Percentiles rank a stretch among this genome's conserved stretches.
phyloP scores from a whole-genome alignment of 2,888 invertebrate species.

The Cephonodes hylas region DNA sequence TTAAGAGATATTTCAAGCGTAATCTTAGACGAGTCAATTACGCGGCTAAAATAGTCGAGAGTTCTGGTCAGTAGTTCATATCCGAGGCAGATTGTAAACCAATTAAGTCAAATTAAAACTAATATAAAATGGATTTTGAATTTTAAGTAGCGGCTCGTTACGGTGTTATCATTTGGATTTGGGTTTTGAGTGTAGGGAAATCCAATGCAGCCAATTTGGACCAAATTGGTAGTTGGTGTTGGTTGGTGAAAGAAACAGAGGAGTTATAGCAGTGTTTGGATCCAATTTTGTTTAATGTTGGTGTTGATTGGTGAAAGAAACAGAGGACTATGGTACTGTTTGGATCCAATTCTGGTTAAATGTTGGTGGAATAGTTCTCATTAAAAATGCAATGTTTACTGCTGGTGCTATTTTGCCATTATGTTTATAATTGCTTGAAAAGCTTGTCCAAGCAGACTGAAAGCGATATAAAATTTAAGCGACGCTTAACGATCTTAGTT shows the following conservation, averaged over 20 bases:
- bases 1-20: not conserved
- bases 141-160: slow-evolving; percentile 15
- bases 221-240: too few relatives aligned
- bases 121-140: slow-evolving; percentile 22
- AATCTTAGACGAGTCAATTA: not conserved
- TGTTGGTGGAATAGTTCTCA: too few relatives aligned
- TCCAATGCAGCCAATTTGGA: too few relatives aligned
- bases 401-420: too few relatives aligned
- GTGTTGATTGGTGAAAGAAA: too few relatives aligned
- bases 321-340: not conserved
- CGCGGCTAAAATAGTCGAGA: not conserved
- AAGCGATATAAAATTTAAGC: too few relatives aligned
- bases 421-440: too few relatives aligned
- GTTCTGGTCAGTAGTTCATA: not conserved
- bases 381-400: too few relatives aligned
- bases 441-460: too few relatives aligned
- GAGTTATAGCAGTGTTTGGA: not conserved
- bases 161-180: not conserved
- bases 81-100: slow-evolving; percentile 14
- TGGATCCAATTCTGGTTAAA: not conserved
- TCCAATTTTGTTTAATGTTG: not conserved
- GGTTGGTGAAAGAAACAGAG: too few relatives aligned
- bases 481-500: too few relatives aligned
- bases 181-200: too few relatives aligned
- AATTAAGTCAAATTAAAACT: slow-evolving; percentile 25